phyloP scores from a whole-genome alignment of 1,140 invertebrate genomes.

The Pseudomyrmex gracilis region DNA sequence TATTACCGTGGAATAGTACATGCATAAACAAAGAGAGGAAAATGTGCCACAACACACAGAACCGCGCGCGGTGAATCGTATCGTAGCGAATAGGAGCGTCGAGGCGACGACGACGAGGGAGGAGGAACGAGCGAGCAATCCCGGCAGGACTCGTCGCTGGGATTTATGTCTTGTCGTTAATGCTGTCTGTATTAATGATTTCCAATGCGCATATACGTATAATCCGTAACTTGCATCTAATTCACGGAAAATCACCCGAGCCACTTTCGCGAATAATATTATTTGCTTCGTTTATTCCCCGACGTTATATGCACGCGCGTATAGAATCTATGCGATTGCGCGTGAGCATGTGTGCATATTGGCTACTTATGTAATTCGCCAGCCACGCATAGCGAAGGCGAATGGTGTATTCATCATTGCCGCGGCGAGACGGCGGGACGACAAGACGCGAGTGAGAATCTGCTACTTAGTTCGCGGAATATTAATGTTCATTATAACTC shows the following conservation, averaged over 20 bases:
- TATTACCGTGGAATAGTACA: slow-evolving; percentile 6
- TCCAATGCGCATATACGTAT: background rate
- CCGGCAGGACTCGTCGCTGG: background rate
- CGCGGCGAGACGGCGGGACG: slow-evolving; percentile 31
- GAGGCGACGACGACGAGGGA: background rate
- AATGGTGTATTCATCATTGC: slow-evolving; percentile 46
- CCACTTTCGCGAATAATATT: slow-evolving; percentile 24
- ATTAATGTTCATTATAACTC: slow-evolving; percentile 44
- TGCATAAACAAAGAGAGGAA: background rate
- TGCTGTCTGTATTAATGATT: slow-evolving; percentile 40
- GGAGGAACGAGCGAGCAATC: no score
- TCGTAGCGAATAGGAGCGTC: slow-evolving; percentile 28
- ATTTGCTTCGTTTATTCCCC: slow-evolving; percentile 31
- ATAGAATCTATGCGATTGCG: background rate
- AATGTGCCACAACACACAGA: background rate
- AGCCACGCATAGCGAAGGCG: slow-evolving; percentile 30
- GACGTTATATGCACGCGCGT: background rate
- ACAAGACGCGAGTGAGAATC: slow-evolving; percentile 46
- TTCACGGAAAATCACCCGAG: slow-evolving; percentile 46
- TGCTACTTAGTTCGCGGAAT: slow-evolving; percentile 51
- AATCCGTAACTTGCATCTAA: slow-evolving; percentile 29
- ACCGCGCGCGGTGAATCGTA: slow-evolving; percentile 34
- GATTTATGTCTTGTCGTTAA: slow-evolving; percentile 30
- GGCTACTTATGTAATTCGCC: slow-evolving; percentile 52
- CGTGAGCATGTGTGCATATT: slow-evolving; percentile 50